Conservation (phyloP, 2,113 vertebrate genomes). For the Arizona elegans region DNA sequence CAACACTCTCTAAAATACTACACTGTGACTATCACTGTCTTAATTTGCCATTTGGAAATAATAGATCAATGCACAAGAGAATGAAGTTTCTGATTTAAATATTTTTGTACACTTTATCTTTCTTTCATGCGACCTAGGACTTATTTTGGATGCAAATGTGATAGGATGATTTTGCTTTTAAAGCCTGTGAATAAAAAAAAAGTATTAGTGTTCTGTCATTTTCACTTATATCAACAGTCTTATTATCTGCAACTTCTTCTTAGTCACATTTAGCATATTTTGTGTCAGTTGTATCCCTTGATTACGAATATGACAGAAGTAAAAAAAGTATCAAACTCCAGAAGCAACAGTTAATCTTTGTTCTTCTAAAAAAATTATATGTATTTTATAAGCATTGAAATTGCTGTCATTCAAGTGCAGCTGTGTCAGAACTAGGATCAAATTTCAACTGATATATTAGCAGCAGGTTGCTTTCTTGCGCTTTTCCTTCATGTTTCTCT, state of each 20-base stretch:
- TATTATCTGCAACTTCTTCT: slow-evolving; percentile 8
- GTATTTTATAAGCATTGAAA: slow-evolving; percentile 45
- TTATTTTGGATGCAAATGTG: not conserved
- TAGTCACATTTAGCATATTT: slow-evolving; percentile 8
- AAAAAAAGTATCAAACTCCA: slow-evolving; percentile 27
- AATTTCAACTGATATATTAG: slow-evolving; percentile 21
- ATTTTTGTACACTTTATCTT: not conserved
- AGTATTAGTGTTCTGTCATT: not conserved
- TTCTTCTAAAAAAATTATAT: slow-evolving; percentile 40
- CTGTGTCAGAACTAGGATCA: slow-evolving; percentile 34
- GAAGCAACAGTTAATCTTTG: slow-evolving; percentile 32
- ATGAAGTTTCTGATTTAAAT: not conserved
- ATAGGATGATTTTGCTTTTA: not conserved
- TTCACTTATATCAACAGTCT: not conserved
- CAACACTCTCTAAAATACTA: not conserved
- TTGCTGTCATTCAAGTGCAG: slow-evolving; percentile 39
- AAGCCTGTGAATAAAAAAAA: slow-evolving; percentile 1
- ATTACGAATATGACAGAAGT: slow-evolving; percentile 35
- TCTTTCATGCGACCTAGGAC: not conserved
- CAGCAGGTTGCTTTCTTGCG: slow-evolving; percentile 49
- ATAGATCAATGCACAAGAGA: not conserved
- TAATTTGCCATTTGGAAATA: not conserved
- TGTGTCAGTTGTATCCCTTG: slow-evolving; percentile 28
- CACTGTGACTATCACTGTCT: not conserved
- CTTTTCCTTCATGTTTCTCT: slow-evolving; percentile 37